Base-by-base conservation (phyloP, 2,797 vertebrate genomes). In the Leptoclinus maculatus region DNA sequence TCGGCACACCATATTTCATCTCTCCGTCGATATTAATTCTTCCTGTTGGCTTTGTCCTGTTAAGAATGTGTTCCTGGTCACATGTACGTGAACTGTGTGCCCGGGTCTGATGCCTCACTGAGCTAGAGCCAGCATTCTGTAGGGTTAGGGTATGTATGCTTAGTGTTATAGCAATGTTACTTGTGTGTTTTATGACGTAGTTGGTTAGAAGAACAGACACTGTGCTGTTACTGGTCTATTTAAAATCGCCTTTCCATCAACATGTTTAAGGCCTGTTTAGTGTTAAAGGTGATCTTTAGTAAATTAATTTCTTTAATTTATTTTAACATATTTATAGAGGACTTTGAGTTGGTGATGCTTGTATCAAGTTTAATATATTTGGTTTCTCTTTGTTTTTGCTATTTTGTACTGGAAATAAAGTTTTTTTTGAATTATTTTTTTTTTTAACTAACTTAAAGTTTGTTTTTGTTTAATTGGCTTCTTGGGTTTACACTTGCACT, bases 281-380 rank as follows among this genome's bases (percentile, higher is more conserved):
- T 90, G 88, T 90, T 89, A 63, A 92, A 90, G 87, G 85, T 88
- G 91, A 92, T 89, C 90, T 91, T 91, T 93, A 94, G 94, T 95
- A 95, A 94, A 91, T 95, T 94, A 93, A 93, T 93, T 92, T 93
- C 91, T 95, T 94, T 94, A 93, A 95, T 95, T 96, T 96, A 96
- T 96, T 96, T 95, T 95, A 95, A 94, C 85, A 82, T 96, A 96
- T 96, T 96, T 96, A 96, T 96, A 96, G 94, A 94, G 87, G 87
- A 94, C 90, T 83, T 93, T 92, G 89, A 91, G 92, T 94, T 94
- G 93, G 91, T 93, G 83, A 93, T 92, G 89, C 93, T 95, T 95
- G 94, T 94, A 94, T 94, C 89, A 95, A 95, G 94, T 95, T 96
- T 96, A 96, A 96, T 96, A 96, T 96, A 96, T 96, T 93, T 92